A percentile compares a stretch with the other conserved stretches of the same genome.
These are phyloP conservation scores for Xenopus tropicalis DNA, from an alignment of 2,113 vertebrate genomes.

Conservation along the genomic window DNA sequence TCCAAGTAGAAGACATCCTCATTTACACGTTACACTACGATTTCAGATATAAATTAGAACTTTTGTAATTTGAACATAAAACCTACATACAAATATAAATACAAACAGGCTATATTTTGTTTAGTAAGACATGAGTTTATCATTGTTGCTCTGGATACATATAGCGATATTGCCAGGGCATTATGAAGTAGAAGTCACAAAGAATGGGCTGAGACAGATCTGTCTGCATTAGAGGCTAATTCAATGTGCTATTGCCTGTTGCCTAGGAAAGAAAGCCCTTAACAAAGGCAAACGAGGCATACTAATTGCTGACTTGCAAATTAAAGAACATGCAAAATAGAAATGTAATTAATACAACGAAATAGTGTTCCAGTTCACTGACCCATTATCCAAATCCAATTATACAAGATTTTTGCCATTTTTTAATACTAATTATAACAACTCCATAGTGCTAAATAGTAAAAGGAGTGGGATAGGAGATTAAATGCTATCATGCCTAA, in stretches of 20 bases:
- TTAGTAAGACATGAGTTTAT: too few species aligned
- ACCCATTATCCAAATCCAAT: constrained; percentile 43
- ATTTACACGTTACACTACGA: too few species aligned
- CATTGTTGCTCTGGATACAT: too few species aligned
- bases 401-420: constrained; percentile 25
- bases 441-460: constrained; percentile 20
- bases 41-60: too few species aligned
- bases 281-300: constrained; percentile 27
- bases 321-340: constrained; percentile 37
- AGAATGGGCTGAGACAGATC: too few species aligned
- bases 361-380: constrained; percentile 38
- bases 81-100: too few species aligned
- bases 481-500: constrained; percentile 9
- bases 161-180: too few species aligned
- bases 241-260: constrained; percentile 18
- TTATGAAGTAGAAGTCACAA: too few species aligned
- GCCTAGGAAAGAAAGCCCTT: constrained; percentile 16
- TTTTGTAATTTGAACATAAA: too few species aligned
- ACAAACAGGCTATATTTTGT: too few species aligned
- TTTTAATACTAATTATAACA: constrained; percentile 41
- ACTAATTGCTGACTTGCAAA: constrained; percentile 40
- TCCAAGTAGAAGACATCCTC: too few species aligned
- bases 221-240: neutral
- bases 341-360: constrained; percentile 44
- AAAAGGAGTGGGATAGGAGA: constrained; percentile 2